Conservation (phyloP, 2,888 invertebrate genomes). For the Euzophera pinguis region DNA sequence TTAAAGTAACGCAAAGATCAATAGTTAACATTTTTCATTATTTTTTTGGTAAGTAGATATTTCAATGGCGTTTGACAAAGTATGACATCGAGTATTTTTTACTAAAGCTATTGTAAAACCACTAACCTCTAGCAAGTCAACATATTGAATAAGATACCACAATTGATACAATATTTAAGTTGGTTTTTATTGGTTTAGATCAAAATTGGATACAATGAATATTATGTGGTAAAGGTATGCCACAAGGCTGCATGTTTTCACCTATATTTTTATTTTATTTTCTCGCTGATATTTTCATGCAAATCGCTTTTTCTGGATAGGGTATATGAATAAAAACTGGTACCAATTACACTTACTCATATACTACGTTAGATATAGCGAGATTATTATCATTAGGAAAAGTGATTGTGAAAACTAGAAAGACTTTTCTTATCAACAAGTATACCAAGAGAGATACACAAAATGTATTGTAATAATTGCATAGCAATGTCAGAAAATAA, state of each 20-base stretch:
- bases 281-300: neutral
- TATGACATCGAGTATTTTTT: neutral
- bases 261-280: neutral
- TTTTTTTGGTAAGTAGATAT: neutral
- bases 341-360: constrained; percentile 52
- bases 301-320: neutral
- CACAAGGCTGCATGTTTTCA: neutral
- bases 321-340: constrained; percentile 47
- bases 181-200: neutral
- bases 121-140: neutral
- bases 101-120: no score
- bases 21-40: neutral
- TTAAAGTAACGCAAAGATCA: neutral
- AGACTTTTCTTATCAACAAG: no score
- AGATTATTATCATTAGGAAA: constrained; percentile 33
- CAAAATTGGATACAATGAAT: neutral
- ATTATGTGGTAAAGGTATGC: neutral
- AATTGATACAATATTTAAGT: neutral
- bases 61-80: neutral
- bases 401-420: constrained; percentile 32
- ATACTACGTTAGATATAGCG: constrained; percentile 43
- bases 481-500: no score
- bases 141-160: neutral
- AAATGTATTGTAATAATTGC: no score
- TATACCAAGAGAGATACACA: no score